Evolutionary conservation across 2,888 invertebrate species (phyloP).

Genomic region (Ornithoptera alexandrae): DNA sequence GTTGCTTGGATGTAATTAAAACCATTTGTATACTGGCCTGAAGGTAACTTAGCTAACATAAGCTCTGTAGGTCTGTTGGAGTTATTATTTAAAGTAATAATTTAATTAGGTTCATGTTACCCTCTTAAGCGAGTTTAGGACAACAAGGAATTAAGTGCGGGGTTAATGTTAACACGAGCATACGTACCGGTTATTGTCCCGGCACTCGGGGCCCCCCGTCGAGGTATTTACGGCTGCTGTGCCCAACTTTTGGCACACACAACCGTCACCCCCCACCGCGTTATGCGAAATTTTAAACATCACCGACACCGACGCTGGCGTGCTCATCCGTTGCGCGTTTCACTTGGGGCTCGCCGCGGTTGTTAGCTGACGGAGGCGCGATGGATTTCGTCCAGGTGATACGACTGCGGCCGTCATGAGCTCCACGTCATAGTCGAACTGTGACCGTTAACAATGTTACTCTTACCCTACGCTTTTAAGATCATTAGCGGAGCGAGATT

Average conservation of each 20-base stretch:
- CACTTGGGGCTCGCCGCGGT: neutral
- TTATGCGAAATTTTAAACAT: slow-evolving; percentile 4
- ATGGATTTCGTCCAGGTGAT: slow-evolving; percentile 16
- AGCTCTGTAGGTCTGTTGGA: slow-evolving; percentile 42
- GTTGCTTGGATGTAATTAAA: no score
- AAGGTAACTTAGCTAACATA: slow-evolving; percentile 7
- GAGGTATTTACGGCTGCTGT: slow-evolving; percentile 72
- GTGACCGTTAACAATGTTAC: slow-evolving; percentile 75
- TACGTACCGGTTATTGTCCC: slow-evolving; percentile 72
- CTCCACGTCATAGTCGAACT: slow-evolving; percentile 45
- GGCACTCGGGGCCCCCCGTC: slow-evolving; percentile 61
- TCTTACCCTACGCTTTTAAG: slow-evolving; percentile 75
- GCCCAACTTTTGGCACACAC: slow-evolving; percentile 74
- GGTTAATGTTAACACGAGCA: slow-evolving; percentile 76
- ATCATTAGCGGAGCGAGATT: slow-evolving; percentile 77
- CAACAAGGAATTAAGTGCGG: slow-evolving; percentile 76
- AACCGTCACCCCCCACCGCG: slow-evolving; percentile 41
- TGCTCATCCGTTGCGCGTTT: slow-evolving; percentile 19
- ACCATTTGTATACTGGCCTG: no score
- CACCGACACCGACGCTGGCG: neutral
- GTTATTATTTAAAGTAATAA: slow-evolving; percentile 79
- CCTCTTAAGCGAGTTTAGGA: slow-evolving; percentile 76
- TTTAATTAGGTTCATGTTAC: slow-evolving; percentile 77
- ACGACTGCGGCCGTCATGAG: neutral
- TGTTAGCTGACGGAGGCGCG: neutral